These are phyloP conservation scores for Oikopleura dioica DNA, from an alignment of 23 tunicate species.

Conservation along the genomic window DNA sequence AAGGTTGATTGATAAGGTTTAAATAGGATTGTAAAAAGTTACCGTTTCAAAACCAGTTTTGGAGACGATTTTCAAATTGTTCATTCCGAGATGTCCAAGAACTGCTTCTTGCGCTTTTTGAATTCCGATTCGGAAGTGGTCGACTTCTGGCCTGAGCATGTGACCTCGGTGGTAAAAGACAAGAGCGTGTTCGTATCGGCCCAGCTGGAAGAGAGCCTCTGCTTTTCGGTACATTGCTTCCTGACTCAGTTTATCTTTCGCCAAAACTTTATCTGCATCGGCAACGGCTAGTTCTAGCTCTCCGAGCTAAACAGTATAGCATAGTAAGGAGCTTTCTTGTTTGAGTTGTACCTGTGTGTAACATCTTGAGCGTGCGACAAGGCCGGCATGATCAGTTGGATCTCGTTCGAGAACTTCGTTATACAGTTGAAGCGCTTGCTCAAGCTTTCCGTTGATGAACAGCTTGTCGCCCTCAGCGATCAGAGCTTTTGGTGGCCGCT, in stretches of 20 bases:
- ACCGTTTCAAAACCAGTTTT: background rate
- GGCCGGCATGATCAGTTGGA: conserved; percentile 26
- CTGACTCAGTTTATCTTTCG: conserved; percentile 48
- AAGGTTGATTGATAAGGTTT: no score
- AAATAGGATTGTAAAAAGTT: no score
- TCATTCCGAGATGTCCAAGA: background rate
- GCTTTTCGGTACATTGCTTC: conserved; percentile 76
- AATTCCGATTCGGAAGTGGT: conserved; percentile 84
- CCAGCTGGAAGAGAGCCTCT: conserved; percentile 86
- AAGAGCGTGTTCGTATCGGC: conserved; percentile 78
- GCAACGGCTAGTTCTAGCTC: conserved; percentile 49
- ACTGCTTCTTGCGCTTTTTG: conserved; percentile 97
- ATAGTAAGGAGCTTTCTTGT: no score
- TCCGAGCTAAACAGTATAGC: no score
- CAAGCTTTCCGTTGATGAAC: conserved; percentile 52
- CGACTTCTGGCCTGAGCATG: conserved; percentile 69
- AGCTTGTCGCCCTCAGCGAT: conserved; percentile 86
- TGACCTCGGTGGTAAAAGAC: conserved; percentile 93
- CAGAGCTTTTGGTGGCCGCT: no score
- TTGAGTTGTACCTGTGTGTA: no score
- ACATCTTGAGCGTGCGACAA: conserved; percentile 83
- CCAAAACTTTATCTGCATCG: conserved; percentile 59
- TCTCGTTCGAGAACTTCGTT: conserved; percentile 39
- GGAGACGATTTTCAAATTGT: background rate
- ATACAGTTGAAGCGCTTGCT: conserved; percentile 63